Base-by-base conservation (phyloP, 2,797 vertebrate species). In the Scomberomorus guttatus region DNA sequence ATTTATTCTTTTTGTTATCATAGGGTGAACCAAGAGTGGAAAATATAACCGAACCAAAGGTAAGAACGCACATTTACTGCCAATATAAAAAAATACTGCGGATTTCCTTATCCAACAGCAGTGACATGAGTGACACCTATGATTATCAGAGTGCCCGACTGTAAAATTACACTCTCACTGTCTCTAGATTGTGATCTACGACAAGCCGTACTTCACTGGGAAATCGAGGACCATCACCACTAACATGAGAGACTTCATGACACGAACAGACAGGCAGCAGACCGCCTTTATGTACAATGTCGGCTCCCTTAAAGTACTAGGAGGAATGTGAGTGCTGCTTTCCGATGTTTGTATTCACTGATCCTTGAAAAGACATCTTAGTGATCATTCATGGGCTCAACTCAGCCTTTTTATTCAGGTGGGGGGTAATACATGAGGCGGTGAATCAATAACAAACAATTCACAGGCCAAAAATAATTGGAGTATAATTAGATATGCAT, bases 1-100 rank as follows among this genome's bases (percentile, higher is more conserved):
- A 1, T 56, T 57, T 50, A 54, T 86, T 69, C 1, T 48, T 48
- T 74, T 81, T 65, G 88, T 60, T 14, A 24, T 82, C 81, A n/a
- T 81, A 99, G 98, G 97, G 96, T n/a, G 96, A 97, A 60, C 98
- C 98, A 0, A 93, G 89, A 0, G 98, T 99, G 86, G 98, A 99
- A 83, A 96, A 95, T 60, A 88, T 93, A 0, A 94, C 91, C 0
- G 97, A 99, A 67, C 96, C 97, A 0, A 96, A 96, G 95, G 97
- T 98, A 90, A 93, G 91, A 70, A 25, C 39, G 0, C 4, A 9
- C 1, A 17, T 20, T 29, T n/a, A 11, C 15, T 46, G n/a, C 20
- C 46, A 44, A 39, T 59, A 37, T 34, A 37, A 9, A 37, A 44
- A 15, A 44, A 59, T 15, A 10, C 5, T 48, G 7, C 44, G 8